These are phyloP conservation scores for Alsophila aescularia DNA, from an alignment of 2,888 invertebrate species.

Conservation along the genomic window DNA sequence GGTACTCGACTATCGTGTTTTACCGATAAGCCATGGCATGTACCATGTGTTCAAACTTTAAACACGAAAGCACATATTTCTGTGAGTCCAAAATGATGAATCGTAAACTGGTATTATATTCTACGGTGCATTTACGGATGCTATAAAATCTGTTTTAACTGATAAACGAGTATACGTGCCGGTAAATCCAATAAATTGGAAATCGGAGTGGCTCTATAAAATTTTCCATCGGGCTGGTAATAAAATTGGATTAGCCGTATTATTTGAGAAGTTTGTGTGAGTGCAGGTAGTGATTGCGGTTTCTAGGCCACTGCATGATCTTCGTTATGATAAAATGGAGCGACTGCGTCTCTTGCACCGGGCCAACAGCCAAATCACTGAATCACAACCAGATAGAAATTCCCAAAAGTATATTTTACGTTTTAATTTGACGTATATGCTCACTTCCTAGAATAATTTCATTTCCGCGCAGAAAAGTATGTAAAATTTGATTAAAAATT, in stretches of 20 bases:
- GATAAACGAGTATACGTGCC: slow-evolving; percentile 22
- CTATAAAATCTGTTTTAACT: slow-evolving; percentile 36
- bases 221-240: slow-evolving; percentile 44
- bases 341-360: slow-evolving; percentile 54
- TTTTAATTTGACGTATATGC: slow-evolving; percentile 36
- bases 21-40: slow-evolving; percentile 48
- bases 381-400: slow-evolving; percentile 47
- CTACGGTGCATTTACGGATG: slow-evolving; percentile 19
- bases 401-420: slow-evolving; percentile 37
- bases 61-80: slow-evolving; percentile 27
- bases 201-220: slow-evolving; percentile 48
- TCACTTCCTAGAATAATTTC: slow-evolving; percentile 3
- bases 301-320: slow-evolving; percentile 62
- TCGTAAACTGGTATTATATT: slow-evolving; percentile 8
- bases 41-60: slow-evolving; percentile 40
- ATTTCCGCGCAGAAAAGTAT: too few relatives aligned
- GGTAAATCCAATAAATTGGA: slow-evolving; percentile 44
- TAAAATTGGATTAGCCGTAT: slow-evolving; percentile 50
- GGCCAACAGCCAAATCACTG: slow-evolving; percentile 60
- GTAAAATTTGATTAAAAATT: too few relatives aligned
- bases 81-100: slow-evolving; percentile 25
- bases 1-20: slow-evolving; percentile 38
- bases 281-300: slow-evolving; percentile 49
- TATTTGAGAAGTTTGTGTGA: slow-evolving; percentile 45
- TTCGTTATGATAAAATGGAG: slow-evolving; percentile 51